These are phyloP conservation scores for Clanis bilineata DNA, from an alignment of 2,888 invertebrate genomes.

Conservation along the genomic window DNA sequence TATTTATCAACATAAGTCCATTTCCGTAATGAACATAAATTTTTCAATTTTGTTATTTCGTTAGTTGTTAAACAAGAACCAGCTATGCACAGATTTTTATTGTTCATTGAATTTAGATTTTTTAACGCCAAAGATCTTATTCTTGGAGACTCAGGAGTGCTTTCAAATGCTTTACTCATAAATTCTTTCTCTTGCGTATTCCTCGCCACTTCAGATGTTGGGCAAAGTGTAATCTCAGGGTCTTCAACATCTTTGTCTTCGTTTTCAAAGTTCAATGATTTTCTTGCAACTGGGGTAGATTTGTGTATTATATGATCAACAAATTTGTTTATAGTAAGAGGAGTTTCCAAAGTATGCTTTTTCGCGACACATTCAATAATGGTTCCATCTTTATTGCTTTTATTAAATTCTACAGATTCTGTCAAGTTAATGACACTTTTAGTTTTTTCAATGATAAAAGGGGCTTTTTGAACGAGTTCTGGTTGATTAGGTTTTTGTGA, in stretches of 20 bases:
- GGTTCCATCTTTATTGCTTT: constrained; percentile 43
- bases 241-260: constrained; percentile 42
- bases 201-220: constrained; percentile 49
- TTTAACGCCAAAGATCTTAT: constrained; percentile 30
- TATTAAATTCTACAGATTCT: constrained; percentile 45
- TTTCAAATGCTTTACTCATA: constrained; percentile 64
- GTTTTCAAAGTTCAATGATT: constrained; percentile 61
- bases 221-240: constrained; percentile 57
- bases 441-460: constrained; percentile 25
- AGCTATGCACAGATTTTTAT: constrained; percentile 50
- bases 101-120: constrained; percentile 26
- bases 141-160: constrained; percentile 40
- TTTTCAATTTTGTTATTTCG: constrained; percentile 51
- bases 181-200: constrained; percentile 71
- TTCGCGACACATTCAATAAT: constrained; percentile 35
- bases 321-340: constrained; percentile 64
- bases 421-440: constrained; percentile 51
- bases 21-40: constrained; percentile 48
- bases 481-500: constrained; percentile 30
- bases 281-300: constrained; percentile 69
- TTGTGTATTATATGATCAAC: constrained; percentile 61
- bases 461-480: constrained; percentile 26
- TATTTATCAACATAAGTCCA: constrained; percentile 63
- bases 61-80: constrained; percentile 55
- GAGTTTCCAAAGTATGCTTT: constrained; percentile 53